A percentile compares a stretch with the other conserved stretches of the same genome.
Conservation (phyloP, 2,113 vertebrate species). For the Epinephelus moara region DNA sequence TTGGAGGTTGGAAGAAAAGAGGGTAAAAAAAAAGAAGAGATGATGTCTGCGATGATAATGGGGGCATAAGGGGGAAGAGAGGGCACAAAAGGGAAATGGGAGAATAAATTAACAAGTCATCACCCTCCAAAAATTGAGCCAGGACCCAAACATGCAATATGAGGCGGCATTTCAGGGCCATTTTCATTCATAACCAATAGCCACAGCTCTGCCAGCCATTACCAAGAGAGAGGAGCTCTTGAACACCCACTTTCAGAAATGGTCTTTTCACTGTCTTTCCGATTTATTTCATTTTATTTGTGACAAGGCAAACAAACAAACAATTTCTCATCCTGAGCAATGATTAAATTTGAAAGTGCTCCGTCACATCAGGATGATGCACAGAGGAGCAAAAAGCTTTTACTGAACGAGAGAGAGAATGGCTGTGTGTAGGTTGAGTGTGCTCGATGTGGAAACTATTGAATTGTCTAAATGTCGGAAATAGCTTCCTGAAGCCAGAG, state of each 20-base stretch:
- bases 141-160: neutral
- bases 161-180: slow-evolving; percentile 60
- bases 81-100: slow-evolving; percentile 8
- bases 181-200: slow-evolving; percentile 63
- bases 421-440: neutral
- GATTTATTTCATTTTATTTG: slow-evolving; percentile 60
- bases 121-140: slow-evolving; percentile 34
- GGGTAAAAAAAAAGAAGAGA: neutral
- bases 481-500: slow-evolving; percentile 1
- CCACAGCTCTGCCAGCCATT: slow-evolving; percentile 36
- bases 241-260: slow-evolving; percentile 47
- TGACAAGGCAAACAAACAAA: slow-evolving; percentile 64
- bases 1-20: neutral
- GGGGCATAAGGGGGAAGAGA: slow-evolving; percentile 14
- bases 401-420: neutral
- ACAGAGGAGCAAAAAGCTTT: slow-evolving; percentile 23
- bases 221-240: slow-evolving; percentile 40
- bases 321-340: slow-evolving; percentile 51
- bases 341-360: slow-evolving; percentile 62
- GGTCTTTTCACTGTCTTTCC: slow-evolving; percentile 53
- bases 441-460: neutral
- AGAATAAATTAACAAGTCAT: slow-evolving; percentile 56
- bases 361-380: slow-evolving; percentile 37
- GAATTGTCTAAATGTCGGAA: slow-evolving; percentile 18
- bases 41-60: slow-evolving; percentile 32